Conservation (phyloP, 2,888 invertebrate species). For the Trachelus tabidus region DNA sequence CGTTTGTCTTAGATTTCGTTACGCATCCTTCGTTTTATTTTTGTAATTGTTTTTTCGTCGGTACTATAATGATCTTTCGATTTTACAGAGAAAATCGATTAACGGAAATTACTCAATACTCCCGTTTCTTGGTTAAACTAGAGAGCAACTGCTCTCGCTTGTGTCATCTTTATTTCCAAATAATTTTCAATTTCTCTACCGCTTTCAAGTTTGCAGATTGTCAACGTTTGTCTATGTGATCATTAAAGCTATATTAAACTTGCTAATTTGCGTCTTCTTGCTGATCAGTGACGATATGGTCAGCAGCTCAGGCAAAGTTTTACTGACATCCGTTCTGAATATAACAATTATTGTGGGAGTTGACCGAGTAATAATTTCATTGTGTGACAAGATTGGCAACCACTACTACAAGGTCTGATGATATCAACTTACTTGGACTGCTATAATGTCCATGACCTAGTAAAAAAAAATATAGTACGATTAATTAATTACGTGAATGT, state of each 20-base stretch:
- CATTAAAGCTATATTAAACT: not conserved
- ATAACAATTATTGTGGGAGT: slow-evolving; percentile 18
- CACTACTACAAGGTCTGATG: slow-evolving; percentile 33
- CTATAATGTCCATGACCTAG: slow-evolving; percentile 4
- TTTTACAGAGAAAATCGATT: not conserved
- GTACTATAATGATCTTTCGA: not conserved
- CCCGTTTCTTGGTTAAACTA: not conserved
- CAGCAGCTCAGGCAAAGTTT: not conserved
- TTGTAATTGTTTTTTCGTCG: not conserved
- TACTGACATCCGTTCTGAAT: not conserved
- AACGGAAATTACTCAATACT: not conserved
- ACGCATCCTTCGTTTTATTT: not conserved
- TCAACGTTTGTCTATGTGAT: not conserved
- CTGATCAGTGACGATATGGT: not conserved
- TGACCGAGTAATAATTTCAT: slow-evolving; percentile 30
- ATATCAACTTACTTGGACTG: slow-evolving; percentile 20
- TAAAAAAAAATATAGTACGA: slow-evolving; percentile 11
- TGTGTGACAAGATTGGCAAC: slow-evolving; percentile 31
- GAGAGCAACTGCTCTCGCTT: not conserved
- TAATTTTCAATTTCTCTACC: not conserved
- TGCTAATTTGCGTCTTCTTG: not conserved
- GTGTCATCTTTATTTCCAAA: slow-evolving; percentile 4
- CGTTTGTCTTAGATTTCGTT: not conserved
- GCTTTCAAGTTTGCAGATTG: not conserved
- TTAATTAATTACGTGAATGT: slow-evolving; percentile 25